Evolutionary conservation across 1,140 invertebrate genomes (phyloP).

Genomic region (Calliopsis andreniformis): DNA sequence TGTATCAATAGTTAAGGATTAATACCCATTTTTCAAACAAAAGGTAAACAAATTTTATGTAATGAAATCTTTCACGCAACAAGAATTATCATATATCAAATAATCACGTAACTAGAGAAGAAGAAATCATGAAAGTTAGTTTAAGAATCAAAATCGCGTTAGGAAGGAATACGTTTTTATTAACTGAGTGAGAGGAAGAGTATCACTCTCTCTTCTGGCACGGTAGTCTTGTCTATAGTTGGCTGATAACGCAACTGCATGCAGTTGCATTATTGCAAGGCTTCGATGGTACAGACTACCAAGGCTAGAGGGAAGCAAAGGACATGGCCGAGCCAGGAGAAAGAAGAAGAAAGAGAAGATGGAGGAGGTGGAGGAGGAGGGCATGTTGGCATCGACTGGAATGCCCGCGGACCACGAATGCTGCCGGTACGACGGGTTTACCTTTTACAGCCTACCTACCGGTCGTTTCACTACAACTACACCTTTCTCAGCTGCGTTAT

Average conservation of each 20-base stretch:
- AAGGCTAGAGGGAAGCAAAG: constrained; percentile 42
- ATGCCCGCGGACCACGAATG: constrained; percentile 76
- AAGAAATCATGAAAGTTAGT: no score
- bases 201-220: neutral
- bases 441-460: constrained; percentile 77
- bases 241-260: constrained; percentile 63
- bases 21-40: no score
- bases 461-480: constrained; percentile 72
- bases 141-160: no score
- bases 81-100: no score
- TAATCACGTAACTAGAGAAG: no score
- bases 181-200: no score
- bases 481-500: constrained; percentile 52
- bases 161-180: no score
- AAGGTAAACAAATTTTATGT: no score
- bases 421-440: constrained; percentile 76
- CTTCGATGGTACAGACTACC: constrained; percentile 52
- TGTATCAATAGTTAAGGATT: no score
- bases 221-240: constrained; percentile 40
- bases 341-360: constrained; percentile 53
- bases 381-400: constrained; percentile 77
- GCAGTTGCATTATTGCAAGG: constrained; percentile 68
- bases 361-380: constrained; percentile 63
- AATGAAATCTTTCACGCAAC: no score
- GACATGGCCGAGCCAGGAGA: constrained; percentile 22